Percentiles rank a stretch among this genome's conserved stretches.
phyloP scores from a whole-genome alignment of 2,797 vertebrate genomes.

The Chelmon rostratus region DNA sequence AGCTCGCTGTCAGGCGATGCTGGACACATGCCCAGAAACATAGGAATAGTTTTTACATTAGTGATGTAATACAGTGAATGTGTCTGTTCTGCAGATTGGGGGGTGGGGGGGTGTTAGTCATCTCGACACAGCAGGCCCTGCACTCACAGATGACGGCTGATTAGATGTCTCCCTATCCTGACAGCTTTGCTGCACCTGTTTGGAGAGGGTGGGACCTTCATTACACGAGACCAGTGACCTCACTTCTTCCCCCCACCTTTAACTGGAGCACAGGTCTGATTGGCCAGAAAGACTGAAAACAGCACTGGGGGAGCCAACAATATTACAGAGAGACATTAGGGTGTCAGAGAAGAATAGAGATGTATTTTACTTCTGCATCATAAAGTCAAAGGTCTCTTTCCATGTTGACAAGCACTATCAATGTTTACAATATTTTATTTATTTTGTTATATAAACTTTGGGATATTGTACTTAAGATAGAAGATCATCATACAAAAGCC shows the following conservation, averaged over 20 bases:
- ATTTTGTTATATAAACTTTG: too few relatives aligned
- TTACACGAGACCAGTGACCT: too few relatives aligned
- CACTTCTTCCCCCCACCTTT: too few relatives aligned
- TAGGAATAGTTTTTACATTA: not conserved
- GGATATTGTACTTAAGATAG: too few relatives aligned
- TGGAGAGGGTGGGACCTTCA: not conserved
- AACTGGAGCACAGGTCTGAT: too few relatives aligned
- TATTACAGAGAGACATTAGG: too few relatives aligned
- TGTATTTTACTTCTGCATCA: not conserved
- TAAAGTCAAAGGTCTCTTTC: not conserved
- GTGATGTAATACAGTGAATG: not conserved
- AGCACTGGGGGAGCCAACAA: too few relatives aligned
- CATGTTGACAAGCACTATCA: not conserved
- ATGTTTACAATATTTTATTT: not conserved
- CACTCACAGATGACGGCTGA: not conserved
- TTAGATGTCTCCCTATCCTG: too few relatives aligned
- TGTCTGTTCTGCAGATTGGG: not conserved
- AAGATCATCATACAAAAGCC: not conserved
- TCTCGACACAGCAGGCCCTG: not conserved
- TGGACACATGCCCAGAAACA: conserved; percentile 17
- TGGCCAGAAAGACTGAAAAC: too few relatives aligned
- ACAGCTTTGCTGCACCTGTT: not conserved
- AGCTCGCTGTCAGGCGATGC: conserved; percentile 15
- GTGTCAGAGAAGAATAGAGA: not conserved
- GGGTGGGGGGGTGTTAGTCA: not conserved